A percentile compares a stretch with the other conserved stretches of the same genome.
Evolutionary conservation across 1,140 invertebrate genomes (phyloP).

Genomic region (Apocrypta bakeri): DNA sequence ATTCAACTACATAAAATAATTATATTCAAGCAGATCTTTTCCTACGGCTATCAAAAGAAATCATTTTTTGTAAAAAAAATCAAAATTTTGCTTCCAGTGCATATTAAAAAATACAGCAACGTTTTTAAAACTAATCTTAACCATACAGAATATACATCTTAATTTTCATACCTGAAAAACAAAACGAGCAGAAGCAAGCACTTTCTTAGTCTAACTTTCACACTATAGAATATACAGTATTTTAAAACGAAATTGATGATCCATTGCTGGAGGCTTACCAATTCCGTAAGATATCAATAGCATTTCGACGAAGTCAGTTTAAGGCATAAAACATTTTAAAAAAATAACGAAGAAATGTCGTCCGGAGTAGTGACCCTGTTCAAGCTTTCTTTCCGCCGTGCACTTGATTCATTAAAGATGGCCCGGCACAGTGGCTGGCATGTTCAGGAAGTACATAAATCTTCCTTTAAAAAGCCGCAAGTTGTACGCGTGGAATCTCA

Average conservation of each 20-base stretch:
- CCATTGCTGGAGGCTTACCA: not conserved
- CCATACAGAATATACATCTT: no score
- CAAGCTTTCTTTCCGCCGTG: not conserved
- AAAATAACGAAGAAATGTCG: not conserved
- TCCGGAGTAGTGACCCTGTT: not conserved
- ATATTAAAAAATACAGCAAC: no score
- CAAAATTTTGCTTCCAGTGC: no score
- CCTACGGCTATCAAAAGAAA: no score
- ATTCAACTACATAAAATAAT: no score
- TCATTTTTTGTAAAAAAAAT: no score
- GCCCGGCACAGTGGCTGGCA: not conserved
- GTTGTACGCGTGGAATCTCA: constrained; percentile 18
- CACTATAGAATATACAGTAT: not conserved
- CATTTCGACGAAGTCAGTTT: not conserved
- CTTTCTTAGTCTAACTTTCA: not conserved
- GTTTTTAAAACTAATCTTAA: no score
- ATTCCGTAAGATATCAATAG: not conserved
- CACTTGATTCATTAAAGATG: constrained; percentile 23
- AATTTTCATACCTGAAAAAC: no score
- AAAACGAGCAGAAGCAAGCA: no score
- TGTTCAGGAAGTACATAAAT: constrained; percentile 27
- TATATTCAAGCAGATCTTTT: no score
- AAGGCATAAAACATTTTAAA: not conserved
- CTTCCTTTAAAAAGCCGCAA: constrained; percentile 14
- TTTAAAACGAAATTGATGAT: not conserved